Conservation (phyloP, 2,888 invertebrate genomes). For the Apamea epomidion region DNA sequence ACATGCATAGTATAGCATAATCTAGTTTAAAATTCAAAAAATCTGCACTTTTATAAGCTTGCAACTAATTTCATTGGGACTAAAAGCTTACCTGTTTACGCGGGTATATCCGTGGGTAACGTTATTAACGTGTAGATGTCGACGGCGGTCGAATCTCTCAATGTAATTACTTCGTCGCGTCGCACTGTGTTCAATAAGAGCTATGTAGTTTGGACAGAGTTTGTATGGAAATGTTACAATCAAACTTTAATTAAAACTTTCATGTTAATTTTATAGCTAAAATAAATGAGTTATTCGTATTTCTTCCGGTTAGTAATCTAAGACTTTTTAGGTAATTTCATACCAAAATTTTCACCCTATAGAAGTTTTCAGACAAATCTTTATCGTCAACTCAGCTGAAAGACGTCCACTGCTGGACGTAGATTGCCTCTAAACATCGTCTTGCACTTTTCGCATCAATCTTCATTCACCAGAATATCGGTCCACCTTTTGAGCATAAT, state of each 20-base stretch:
- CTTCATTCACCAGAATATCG: background rate
- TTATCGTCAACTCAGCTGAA: background rate
- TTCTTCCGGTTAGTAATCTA: background rate
- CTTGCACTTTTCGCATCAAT: background rate
- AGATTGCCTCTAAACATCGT: background rate
- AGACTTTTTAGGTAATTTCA: background rate
- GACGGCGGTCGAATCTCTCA: constrained; percentile 55
- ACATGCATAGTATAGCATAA: background rate
- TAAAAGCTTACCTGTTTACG: constrained; percentile 40
- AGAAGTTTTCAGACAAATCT: background rate
- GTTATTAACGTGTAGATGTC: constrained; percentile 37
- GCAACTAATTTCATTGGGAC: constrained; percentile 11
- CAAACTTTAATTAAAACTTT: background rate
- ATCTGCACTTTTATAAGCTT: background rate
- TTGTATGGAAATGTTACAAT: background rate
- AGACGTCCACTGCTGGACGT: background rate
- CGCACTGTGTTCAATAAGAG: constrained; percentile 2
- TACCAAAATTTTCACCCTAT: background rate
- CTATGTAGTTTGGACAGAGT: constrained; percentile 12
- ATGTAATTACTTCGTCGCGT: constrained; percentile 50
- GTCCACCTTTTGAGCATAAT: no score
- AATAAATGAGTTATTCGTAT: background rate
- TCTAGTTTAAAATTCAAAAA: constrained; percentile 13
- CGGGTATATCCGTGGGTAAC: constrained; percentile 34
- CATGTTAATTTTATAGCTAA: background rate